Evolutionary conservation across 2,888 invertebrate species (phyloP), one percentile per base, ranked within the genome.

Genomic region (Baronia brevicornis): DNA sequence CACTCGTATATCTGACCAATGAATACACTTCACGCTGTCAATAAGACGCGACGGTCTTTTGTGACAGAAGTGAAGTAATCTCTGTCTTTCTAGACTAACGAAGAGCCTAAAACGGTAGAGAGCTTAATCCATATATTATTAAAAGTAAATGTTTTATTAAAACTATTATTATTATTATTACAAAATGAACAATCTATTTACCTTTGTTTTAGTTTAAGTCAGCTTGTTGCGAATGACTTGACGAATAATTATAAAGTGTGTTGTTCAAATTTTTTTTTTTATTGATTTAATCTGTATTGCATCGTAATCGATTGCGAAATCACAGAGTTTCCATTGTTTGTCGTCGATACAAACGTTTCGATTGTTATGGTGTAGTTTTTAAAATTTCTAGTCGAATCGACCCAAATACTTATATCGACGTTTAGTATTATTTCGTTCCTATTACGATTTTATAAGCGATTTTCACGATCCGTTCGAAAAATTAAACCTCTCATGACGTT

Each of bases 31-130:
- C n/a, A n/a, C n/a, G 7, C 8, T 21, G 4, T 5, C 6, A 12
- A 17, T 7, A 10, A 11, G 21, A 21, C 11, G 15, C 17, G 26
- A 8, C 27, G 18, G 25, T 18, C 22, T 11, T n/a, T 28, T 17
- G 29, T 8, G 4, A n/a, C 21, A 6, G 17, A 9, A 6, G 25
- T 25, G 61, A 60, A 65, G 69, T 65, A 45, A 61, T 65, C 68
- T 69, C 58, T 72, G 75, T 69, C 57, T 51, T 68, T 72, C 69
- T 66, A 64, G 71, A 70, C 47, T 50, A 55, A 64, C 62, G 60
- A 58, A 60, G 71, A 80, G 82, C 82, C 82, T 84, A 82, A 80
- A 60, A 66, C 59, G 59, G 67, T 80, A 82, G 69, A 82, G 82
- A 84, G 84, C 82, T 84, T 82, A 80, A 61, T 61, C 67, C 68